A percentile compares a stretch with the other conserved stretches of the same genome.
phyloP scores from a whole-genome alignment of 2,113 vertebrate species.

The Amblyopsis rosae region DNA sequence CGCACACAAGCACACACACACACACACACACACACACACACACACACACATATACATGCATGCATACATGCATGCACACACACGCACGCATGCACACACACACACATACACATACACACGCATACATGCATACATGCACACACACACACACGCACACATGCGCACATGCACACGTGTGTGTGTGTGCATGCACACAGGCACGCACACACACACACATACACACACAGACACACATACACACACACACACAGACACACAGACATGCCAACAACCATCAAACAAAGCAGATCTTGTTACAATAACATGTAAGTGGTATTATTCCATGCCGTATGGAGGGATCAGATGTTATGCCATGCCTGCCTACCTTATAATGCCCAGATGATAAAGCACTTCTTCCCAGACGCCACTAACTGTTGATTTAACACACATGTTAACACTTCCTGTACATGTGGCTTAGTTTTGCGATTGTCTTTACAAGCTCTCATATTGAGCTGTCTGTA shows the following conservation, averaged over 20 bases:
- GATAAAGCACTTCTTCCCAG: conserved; percentile 74
- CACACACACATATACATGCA: neutral
- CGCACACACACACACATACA: neutral
- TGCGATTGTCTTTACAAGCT: neutral
- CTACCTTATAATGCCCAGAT: conserved; percentile 79
- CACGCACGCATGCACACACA: neutral
- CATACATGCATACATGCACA: too few relatives aligned
- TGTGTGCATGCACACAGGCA: too few relatives aligned
- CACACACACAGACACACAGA: neutral
- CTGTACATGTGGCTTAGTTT: neutral
- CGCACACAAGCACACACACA: neutral
- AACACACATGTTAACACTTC: too few relatives aligned
- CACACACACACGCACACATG: too few relatives aligned
- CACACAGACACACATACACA: neutral
- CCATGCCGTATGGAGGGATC: too few relatives aligned
- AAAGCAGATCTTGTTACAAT: too few relatives aligned
- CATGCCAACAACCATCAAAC: too few relatives aligned
- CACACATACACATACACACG: too few relatives aligned
- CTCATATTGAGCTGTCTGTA: too few relatives aligned
- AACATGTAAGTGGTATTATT: too few relatives aligned
- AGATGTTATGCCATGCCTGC: neutral
- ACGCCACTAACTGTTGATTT: conserved; percentile 62
- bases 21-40: neutral
- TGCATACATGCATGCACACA: neutral
- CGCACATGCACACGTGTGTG: too few relatives aligned